Evolutionary conservation across 2,888 invertebrate species (phyloP).

Genomic region (Amphipoea lucens): DNA sequence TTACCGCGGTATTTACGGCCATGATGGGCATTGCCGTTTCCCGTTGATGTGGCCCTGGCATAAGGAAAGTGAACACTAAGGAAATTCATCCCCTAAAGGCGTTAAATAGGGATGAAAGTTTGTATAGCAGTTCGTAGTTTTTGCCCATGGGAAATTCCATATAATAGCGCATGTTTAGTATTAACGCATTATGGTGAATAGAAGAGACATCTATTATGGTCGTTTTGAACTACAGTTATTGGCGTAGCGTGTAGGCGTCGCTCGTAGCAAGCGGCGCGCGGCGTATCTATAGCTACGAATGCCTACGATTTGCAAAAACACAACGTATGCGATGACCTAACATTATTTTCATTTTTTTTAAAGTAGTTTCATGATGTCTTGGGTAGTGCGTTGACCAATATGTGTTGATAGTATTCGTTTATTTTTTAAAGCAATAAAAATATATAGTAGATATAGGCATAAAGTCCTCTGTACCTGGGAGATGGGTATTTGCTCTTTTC

Average conservation of each 20-base stretch:
- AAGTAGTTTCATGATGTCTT: neutral
- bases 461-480: neutral
- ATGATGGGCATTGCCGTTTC: too few relatives aligned
- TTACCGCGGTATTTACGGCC: too few relatives aligned
- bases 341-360: too few relatives aligned
- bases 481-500: neutral
- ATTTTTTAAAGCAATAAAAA: neutral
- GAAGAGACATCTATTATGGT: constrained; percentile 21
- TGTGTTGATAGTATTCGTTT: neutral
- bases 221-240: neutral
- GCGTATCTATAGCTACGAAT: constrained; percentile 4
- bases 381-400: neutral
- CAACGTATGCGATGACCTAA: neutral
- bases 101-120: neutral
- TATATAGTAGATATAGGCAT: too few relatives aligned
- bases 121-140: neutral
- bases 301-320: neutral
- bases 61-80: neutral
- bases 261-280: neutral
- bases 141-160: neutral
- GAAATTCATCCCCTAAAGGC: neutral
- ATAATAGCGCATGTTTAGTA: neutral
- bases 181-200: neutral
- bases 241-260: constrained; percentile 1
- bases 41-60: too few relatives aligned